Base-by-base conservation (phyloP, 1,140 invertebrate species). In the Sinella curviseta region DNA sequence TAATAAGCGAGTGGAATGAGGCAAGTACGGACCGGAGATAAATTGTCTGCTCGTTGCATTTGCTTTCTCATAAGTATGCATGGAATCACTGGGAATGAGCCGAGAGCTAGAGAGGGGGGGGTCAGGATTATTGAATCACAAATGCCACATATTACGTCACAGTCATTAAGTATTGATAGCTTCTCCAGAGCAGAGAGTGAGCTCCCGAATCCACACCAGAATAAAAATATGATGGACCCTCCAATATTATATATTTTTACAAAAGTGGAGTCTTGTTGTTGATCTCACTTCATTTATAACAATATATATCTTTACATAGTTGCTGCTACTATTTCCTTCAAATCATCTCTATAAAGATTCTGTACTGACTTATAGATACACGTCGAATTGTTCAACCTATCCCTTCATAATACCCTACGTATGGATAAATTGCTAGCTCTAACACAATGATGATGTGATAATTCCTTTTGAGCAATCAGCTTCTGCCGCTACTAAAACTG, bases 71-170 rank as follows among this genome's bases (percentile, higher is more conserved):
- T 70, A 70, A 70, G 65, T 70, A 70, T 70, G 65, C 65, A 70
- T 70, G 31, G 65, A 70, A 70, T 70, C 31, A 33, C 3, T 31
- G 24, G 30, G 30, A 70, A 24, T 12, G 8, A 48, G 39, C 8
- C 8, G 39, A 48, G 20, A n/a, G n/a, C n/a, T n/a, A n/a, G n/a
- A 48, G 20, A 48, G 20, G 20, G 39, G 8, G 20, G 20, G 39
- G 8, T 20, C 39, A 12, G 3, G 31, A 30, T 70, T 70, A 70
- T 70, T 70, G 65, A 70, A 70, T 70, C 65, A 70, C 65, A 70
- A 70, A 70, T 70, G 31, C 65, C 65, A 70, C 65, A 70, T 70
- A 70, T 33, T 14, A 70, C 65, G 65, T 70, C 65, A 70, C 65
- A 70, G 28, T 70, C 65, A 70, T 70, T 70, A 31, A 33, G 65